Conservation (phyloP, 2,888 invertebrate species). For the Chaetoderma sp. region DNA sequence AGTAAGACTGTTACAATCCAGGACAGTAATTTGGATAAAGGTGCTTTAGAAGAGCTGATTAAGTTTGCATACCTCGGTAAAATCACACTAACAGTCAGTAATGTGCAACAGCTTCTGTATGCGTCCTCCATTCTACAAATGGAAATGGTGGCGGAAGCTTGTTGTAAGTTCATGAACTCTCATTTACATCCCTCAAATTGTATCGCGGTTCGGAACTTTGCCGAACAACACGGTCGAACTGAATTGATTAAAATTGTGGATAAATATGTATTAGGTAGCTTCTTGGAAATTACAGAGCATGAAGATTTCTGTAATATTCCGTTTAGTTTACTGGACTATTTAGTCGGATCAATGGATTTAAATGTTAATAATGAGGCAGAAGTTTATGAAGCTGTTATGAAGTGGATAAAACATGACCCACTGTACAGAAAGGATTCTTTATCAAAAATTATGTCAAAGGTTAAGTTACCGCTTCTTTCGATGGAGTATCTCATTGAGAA, state of each 20-base stretch:
- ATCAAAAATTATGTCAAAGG: constrained; percentile 57
- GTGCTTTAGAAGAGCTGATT: constrained; percentile 64
- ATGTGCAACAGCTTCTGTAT: constrained; percentile 70
- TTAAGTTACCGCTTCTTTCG: constrained; percentile 68
- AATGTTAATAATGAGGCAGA: constrained; percentile 59
- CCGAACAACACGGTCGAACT: constrained; percentile 68
- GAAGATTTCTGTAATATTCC: constrained; percentile 63
- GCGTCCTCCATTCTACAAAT: constrained; percentile 71
- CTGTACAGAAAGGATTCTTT: constrained; percentile 56
- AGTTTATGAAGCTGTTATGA: constrained; percentile 69
- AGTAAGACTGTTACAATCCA: constrained; percentile 59
- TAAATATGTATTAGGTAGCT: constrained; percentile 62
- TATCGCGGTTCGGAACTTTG: constrained; percentile 69
- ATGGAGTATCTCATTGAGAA: constrained; percentile 64
- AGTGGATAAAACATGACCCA: constrained; percentile 68
- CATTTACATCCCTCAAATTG: constrained; percentile 70
- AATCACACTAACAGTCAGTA: constrained; percentile 66
- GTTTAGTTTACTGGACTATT: constrained; percentile 51
- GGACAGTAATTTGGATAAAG: constrained; percentile 61
- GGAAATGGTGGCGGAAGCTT: constrained; percentile 69
- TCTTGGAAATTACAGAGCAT: constrained; percentile 56
- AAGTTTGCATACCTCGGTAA: constrained; percentile 71
- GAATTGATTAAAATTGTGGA: constrained; percentile 63
- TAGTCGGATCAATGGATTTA: constrained; percentile 60
- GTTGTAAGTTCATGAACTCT: constrained; percentile 70